phyloP scores from a whole-genome alignment of 2,113 vertebrate genomes.

The Accipiter cooperii region DNA sequence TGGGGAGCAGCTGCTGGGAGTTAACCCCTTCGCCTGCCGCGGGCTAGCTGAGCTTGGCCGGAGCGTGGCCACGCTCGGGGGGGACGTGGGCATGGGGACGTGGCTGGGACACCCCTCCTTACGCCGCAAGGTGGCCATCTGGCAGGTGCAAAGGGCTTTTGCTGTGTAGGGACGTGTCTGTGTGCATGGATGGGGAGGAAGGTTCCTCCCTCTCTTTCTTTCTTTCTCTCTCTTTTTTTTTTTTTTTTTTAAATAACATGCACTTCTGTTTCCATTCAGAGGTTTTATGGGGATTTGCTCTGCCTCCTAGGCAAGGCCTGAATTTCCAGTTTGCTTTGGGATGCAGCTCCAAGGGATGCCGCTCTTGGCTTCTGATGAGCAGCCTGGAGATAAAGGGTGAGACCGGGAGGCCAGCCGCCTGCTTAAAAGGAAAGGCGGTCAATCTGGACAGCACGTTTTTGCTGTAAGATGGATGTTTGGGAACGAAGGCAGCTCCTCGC shows the following conservation, averaged over 20 bases:
- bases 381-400: neutral
- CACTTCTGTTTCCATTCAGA: constrained; percentile 44
- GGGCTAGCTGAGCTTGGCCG: accelerated
- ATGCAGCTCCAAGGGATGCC: neutral
- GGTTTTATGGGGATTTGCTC: constrained; percentile 9
- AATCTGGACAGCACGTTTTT: neutral
- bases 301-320: neutral
- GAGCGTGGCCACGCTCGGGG: accelerated
- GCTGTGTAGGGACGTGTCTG: accelerated
- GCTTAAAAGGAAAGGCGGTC: neutral
- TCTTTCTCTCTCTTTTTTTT: neutral
- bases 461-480: neutral
- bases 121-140: accelerated
- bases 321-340: neutral
- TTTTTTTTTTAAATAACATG: neutral
- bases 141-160: neutral
- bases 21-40: neutral
- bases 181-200: neutral
- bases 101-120: neutral
- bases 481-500: neutral
- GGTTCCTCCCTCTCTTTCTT: neutral
- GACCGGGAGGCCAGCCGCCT: accelerated
- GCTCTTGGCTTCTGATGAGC: neutral
- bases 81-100: neutral
- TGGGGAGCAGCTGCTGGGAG: constrained; percentile 66